These are phyloP conservation scores for Pristionchus fissidentatus DNA, from an alignment of 2,888 invertebrate genomes.

Conservation along the genomic window DNA sequence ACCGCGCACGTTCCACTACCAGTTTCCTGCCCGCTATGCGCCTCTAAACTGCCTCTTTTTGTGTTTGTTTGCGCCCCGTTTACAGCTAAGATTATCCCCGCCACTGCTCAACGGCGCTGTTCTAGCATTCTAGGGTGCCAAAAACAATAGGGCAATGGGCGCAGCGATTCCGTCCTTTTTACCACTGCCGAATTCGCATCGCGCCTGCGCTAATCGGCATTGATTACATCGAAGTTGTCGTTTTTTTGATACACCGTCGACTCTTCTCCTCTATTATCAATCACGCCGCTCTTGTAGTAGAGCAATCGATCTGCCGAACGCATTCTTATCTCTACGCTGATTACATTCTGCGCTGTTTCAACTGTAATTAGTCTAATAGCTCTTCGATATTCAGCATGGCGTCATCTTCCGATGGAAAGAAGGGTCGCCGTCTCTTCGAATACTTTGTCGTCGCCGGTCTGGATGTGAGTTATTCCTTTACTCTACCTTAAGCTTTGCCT, in stretches of 20 bases:
- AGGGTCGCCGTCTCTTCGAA: slow-evolving; percentile 80
- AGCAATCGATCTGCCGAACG: neutral
- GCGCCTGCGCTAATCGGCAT: neutral
- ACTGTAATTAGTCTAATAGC: neutral
- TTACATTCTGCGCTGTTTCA: neutral
- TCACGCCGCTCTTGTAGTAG: slow-evolving; percentile 13
- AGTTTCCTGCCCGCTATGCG: neutral
- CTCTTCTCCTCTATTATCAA: neutral
- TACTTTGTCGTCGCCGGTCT: slow-evolving; percentile 96
- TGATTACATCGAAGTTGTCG: neutral
- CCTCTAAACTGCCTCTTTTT: neutral
- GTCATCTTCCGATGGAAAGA: slow-evolving; percentile 37
- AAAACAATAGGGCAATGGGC: no score
- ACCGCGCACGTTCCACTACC: neutral
- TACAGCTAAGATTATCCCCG: slow-evolving; percentile 33
- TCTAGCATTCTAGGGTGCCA: slow-evolving; percentile 26
- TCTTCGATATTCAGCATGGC: slow-evolving; percentile 24
- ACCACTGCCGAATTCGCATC: neutral
- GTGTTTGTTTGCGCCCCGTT: slow-evolving; percentile 14
- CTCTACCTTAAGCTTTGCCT: no score
- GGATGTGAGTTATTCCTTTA: slow-evolving; percentile 7
- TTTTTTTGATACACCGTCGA: slow-evolving; percentile 3
- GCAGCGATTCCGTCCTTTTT: neutral
- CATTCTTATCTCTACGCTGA: neutral
- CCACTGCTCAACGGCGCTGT: neutral